Percentiles rank a stretch among this genome's conserved stretches.
Conservation (phyloP, 92 coral and sea anemone genomes). For the Palythoa grandis region DNA sequence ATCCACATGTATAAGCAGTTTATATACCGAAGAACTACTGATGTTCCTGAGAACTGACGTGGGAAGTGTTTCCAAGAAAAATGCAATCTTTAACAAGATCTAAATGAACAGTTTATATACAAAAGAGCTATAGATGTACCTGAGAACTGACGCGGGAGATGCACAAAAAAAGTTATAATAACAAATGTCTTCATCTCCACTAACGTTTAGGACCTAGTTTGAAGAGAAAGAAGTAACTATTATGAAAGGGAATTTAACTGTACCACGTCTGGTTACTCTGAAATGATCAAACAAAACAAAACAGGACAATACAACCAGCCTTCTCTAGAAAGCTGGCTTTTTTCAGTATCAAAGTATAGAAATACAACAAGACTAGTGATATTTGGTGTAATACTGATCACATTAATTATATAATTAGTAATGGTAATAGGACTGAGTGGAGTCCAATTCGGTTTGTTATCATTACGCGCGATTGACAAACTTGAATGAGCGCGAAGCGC, state of each 20-base stretch:
- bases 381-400: neutral
- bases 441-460: no score
- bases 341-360: no score
- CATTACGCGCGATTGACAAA: no score
- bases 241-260: neutral
- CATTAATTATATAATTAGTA: no score
- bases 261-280: neutral
- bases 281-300: no score
- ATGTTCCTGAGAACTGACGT: neutral
- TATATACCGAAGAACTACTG: neutral
- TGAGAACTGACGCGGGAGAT: constrained; percentile 81
- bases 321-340: no score
- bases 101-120: neutral
- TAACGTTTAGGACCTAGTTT: constrained; percentile 77
- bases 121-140: constrained; percentile 44
- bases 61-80: neutral
- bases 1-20: neutral
- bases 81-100: neutral
- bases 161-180: constrained; percentile 97
- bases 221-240: neutral
- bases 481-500: no score
- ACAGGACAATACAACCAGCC: no score
- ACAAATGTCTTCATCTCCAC: constrained; percentile 98
- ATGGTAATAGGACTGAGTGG: no score
- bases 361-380: no score